Evolutionary conservation across 1,140 invertebrate species (phyloP), one percentile per base, ranked within the genome.

Genomic region (Dolichoris vasculosae): DNA sequence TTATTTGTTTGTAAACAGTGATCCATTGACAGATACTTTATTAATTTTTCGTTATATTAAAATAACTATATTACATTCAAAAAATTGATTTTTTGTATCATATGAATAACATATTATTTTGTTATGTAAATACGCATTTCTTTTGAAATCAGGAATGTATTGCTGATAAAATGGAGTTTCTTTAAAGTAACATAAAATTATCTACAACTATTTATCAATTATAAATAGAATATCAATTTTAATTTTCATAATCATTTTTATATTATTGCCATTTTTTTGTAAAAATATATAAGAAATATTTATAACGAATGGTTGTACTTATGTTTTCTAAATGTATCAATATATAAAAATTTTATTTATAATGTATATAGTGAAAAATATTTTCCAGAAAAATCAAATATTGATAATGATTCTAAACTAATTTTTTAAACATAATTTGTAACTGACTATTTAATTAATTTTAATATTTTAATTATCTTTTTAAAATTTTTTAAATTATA

Each of bases 41-140:
- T 64, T 76, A 83, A 77, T 64, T 77, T 67, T 63, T 84, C 32
- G 51, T 79, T 51, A 43, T 84, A 84, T 84, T 84, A 84, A 84
- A 84, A 80, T 85, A 85, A 67, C 76, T 85, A 85, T 80, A 85
- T 85, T 78, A 78, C 73, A 83, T 83, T 78, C 71, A 84, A 84
- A 43, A 78, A 78, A 84, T 69, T 40, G 30, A 71, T 69, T 78
- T 4, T 69, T 83, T 46, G 30, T 43, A 48, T 84, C 63, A 55
- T 84, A 67, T 69, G 1, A 26, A 46, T 38, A 38, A 43, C 30
- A 78, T 77, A 55, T 77, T 73, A 79, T 84, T 84, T 84, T 76
- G 83, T 77, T 38, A 80, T 79, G 75, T 75, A 78, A 78, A 78
- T 51, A 77, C 51, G 79, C 75, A 78, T 78, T 64, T 82, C 20